Evolutionary conservation across 2,113 vertebrate species (phyloP), one percentile per base, ranked within the genome.

Genomic region (Misgurnus mizolepis): DNA sequence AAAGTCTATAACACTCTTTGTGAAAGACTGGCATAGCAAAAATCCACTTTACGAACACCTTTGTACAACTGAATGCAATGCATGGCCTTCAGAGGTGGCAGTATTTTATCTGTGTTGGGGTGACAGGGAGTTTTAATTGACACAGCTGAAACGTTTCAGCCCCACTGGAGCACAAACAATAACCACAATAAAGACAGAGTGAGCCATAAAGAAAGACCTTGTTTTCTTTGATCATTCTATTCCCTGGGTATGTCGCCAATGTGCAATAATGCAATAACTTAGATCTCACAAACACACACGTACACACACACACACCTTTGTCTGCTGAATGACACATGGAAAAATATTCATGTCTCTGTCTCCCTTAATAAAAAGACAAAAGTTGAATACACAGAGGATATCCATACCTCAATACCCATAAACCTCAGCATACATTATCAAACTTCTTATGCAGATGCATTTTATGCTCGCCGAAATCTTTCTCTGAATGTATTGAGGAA

Each of bases 161-260:
- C 87, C 82, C 82, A 78, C 66, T 47, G 80, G 84, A 88, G 86
- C 82, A 85, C 70, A 87, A 83, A 87, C 84, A 86, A 84, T 86
- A 87, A 86, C 80, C 68, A 83, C 86, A 88, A 88, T 86, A 89
- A 86, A 89, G 86, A 83, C 82, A 82, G 81, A 84, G 83, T 80
- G 78, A 80, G 80, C 76, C 78, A 86, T 83, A 83, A 84, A 84
- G 84, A 82, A 84, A 87, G 82, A 56, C 79, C 84, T 86, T 82
- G 83, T 84, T 86, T 81, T 76, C 76, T 80, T 83, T 83, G 84
- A 86, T 86, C 82, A 82, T 82, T 84, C 56, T 66, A 85, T 83
- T 85, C 80, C 86, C 87, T 77, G 74, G 77, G 76, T 79, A 83
- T 80, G 67, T 56, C 68, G 75, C 82, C 67, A 80, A 82, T 43